phyloP scores from a whole-genome alignment of 92 coral and sea anemone genomes.

The Palythoa heliodiscus region DNA sequence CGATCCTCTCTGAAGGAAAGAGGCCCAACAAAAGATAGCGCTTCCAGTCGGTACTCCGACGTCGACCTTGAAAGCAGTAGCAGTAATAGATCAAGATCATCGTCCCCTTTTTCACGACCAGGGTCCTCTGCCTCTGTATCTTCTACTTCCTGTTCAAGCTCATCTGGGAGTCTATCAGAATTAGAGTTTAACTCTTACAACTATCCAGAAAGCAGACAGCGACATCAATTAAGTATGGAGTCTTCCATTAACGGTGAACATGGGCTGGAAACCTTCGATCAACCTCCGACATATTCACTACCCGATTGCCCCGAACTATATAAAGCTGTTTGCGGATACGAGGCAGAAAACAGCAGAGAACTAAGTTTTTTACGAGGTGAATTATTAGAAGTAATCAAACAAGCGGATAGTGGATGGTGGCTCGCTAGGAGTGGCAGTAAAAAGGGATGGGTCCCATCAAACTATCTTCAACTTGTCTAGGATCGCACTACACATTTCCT shows the following conservation, averaged over 20 bases:
- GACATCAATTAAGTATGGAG: not conserved
- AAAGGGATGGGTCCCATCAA: slow-evolving; percentile 40
- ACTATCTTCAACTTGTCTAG: not conserved
- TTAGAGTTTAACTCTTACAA: not conserved
- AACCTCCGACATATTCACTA: slow-evolving; percentile 23
- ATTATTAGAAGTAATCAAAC: slow-evolving; percentile 10
- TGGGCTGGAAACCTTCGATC: not conserved
- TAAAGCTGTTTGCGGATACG: slow-evolving; percentile 19
- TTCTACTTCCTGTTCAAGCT: not conserved
- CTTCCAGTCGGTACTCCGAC: not conserved
- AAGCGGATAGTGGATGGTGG: slow-evolving; percentile 42
- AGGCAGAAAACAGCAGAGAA: slow-evolving; percentile 9
- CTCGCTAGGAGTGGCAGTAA: not conserved
- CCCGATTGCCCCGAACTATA: slow-evolving; percentile 13
- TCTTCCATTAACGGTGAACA: not conserved
- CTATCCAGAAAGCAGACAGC: not conserved
- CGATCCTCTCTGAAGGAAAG: not conserved
- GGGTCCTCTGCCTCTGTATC: not conserved
- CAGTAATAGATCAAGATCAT: not conserved
- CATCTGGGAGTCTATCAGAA: slow-evolving; percentile 27
- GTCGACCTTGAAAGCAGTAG: not conserved
- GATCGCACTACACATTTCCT: too few species aligned
- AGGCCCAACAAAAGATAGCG: not conserved
- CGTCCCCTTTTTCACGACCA: not conserved
- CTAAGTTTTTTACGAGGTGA: slow-evolving; percentile 27